Conservation (phyloP, 2,797 vertebrate genomes). For the Phoebastria nigripes region DNA sequence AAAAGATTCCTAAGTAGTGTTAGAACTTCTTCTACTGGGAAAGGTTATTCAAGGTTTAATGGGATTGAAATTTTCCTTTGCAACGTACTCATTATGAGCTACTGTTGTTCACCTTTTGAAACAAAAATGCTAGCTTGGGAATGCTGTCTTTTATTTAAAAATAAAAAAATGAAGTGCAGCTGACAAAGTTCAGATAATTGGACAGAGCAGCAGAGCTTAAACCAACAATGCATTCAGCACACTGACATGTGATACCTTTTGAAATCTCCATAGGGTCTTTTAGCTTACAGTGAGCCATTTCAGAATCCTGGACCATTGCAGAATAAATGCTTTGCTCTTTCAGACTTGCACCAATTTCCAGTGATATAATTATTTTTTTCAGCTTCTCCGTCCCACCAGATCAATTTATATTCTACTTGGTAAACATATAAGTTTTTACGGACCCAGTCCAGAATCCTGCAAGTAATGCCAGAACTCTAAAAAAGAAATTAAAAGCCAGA, state of each 20-base stretch:
- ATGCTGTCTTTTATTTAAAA: constrained; percentile 11
- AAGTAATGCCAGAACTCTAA: neutral
- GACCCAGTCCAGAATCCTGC: neutral
- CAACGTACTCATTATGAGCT: neutral
- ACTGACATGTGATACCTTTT: constrained; percentile 29
- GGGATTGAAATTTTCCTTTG: neutral
- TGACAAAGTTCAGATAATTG: constrained; percentile 51
- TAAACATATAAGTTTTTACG: neutral
- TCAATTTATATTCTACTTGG: neutral
- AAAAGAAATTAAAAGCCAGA: neutral
- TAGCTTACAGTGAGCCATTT: neutral
- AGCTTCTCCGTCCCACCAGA: neutral
- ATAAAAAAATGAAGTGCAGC: neutral
- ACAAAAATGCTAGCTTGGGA: neutral
- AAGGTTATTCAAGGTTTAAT: constrained; percentile 10
- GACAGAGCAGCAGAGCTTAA: constrained; percentile 29
- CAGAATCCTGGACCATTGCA: neutral
- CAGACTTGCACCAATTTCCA: neutral
- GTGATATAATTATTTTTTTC: neutral
- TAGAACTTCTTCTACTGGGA: neutral
- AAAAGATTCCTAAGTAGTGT: neutral
- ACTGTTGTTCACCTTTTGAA: neutral
- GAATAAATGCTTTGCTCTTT: constrained; percentile 21
- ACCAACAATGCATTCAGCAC: constrained; percentile 10
- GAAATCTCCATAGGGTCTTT: constrained; percentile 33